phyloP scores from a whole-genome alignment of 2,888 invertebrate species.

The Dendrolimus houi region DNA sequence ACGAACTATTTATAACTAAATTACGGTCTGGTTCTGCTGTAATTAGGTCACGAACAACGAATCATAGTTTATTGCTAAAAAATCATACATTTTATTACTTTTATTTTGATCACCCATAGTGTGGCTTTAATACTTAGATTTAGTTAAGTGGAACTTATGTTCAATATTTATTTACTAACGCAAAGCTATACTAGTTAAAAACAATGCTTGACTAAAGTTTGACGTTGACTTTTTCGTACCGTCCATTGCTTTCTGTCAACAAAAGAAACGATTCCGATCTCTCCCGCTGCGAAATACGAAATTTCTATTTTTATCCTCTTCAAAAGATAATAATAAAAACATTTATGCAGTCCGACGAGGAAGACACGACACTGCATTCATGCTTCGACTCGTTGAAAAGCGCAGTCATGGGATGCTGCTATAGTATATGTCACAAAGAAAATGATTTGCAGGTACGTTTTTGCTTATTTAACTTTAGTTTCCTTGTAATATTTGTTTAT shows the following conservation, averaged over 20 bases:
- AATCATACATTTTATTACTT: too few relatives aligned
- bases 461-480: constrained; percentile 8
- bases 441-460: constrained; percentile 78
- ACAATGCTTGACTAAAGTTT: neutral
- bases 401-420: constrained; percentile 81
- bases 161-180: too few relatives aligned
- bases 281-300: constrained; percentile 32
- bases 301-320: constrained; percentile 63
- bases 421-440: constrained; percentile 84
- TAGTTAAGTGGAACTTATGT: too few relatives aligned
- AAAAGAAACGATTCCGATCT: neutral
- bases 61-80: too few relatives aligned
- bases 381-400: constrained; percentile 66
- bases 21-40: too few relatives aligned
- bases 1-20: too few relatives aligned
- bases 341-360: constrained; percentile 69
- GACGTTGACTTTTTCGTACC: neutral
- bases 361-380: constrained; percentile 63
- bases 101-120: too few relatives aligned
- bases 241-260: neutral
- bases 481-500: neutral
- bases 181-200: too few relatives aligned
- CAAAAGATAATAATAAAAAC: constrained; percentile 49
- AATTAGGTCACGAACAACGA: too few relatives aligned
- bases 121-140: too few relatives aligned